Conservation (phyloP, 2,113 vertebrate genomes). For the Atlantisia rogersi region DNA sequence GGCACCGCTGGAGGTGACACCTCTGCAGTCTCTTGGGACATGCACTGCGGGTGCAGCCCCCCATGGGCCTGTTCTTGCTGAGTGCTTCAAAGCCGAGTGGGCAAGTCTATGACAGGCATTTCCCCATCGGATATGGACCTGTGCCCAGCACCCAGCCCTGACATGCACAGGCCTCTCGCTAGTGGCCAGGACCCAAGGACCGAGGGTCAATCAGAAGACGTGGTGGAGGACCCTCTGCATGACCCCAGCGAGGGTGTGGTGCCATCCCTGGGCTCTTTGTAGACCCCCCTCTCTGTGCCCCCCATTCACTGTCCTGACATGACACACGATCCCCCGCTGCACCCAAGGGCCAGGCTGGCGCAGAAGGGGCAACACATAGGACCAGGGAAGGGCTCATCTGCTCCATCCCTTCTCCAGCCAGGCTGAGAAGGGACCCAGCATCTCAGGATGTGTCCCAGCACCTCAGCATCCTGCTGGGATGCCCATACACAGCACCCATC, state of each 20-base stretch:
- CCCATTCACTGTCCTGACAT: accelerated
- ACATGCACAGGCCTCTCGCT: accelerated
- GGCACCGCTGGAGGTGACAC: background rate
- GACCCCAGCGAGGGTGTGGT: accelerated
- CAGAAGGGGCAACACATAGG: background rate
- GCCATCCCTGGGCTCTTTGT: background rate
- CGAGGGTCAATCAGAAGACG: background rate
- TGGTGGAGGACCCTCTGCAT: accelerated
- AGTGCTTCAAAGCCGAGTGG: background rate
- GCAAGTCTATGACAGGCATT: no score
- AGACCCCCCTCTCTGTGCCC: background rate
- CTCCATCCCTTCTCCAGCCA: background rate
- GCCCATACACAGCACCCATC: no score
- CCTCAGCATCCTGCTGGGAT: no score
- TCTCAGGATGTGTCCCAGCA: no score
- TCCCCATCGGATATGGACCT: no score
- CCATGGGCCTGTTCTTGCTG: background rate
- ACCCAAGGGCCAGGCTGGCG: background rate
- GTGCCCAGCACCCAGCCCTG: background rate
- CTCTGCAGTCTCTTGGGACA: background rate
- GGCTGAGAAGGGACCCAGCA: no score
- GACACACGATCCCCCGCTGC: background rate
- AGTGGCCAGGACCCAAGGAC: background rate
- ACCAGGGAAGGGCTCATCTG: background rate
- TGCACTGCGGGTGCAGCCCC: accelerated